Percentiles rank a stretch among this genome's conserved stretches.
phyloP scores from a whole-genome alignment of 2,797 vertebrate species.

The Crypturellus tataupa region DNA sequence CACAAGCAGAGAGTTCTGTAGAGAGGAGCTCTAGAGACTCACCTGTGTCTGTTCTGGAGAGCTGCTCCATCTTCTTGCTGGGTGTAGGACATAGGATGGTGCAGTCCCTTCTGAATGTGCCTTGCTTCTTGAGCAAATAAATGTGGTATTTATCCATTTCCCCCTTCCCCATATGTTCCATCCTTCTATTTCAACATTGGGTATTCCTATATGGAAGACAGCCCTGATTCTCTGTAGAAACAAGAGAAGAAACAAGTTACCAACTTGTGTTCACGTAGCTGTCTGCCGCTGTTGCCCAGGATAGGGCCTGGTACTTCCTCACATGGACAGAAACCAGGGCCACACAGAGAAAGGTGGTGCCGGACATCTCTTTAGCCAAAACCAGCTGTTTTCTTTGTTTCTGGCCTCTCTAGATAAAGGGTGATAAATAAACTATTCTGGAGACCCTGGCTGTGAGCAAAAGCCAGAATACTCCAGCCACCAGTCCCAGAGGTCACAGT shows the following conservation, averaged over 20 bases:
- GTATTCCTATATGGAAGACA: neutral
- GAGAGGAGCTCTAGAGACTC: neutral
- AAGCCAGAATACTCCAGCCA: neutral
- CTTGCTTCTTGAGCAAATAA: neutral
- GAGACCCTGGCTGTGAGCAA: neutral
- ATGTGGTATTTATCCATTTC: neutral
- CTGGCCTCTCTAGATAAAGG: neutral
- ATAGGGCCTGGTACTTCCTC: too few relatives aligned
- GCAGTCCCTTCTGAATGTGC: fast-evolving
- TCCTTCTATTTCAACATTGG: neutral
- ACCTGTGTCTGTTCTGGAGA: neutral
- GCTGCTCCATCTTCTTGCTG: fast-evolving
- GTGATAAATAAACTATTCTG: neutral
- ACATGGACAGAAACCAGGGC: fast-evolving
- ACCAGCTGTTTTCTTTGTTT: neutral
- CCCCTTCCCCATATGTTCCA: neutral
- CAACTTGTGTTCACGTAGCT: neutral
- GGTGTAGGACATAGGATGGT: fast-evolving
- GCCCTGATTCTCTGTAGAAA: neutral
- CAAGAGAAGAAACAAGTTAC: neutral
- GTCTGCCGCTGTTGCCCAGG: neutral
- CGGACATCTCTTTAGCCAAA: neutral
- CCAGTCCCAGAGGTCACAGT: neutral
- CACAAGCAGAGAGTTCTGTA: neutral
- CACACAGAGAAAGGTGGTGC: fast-evolving